phyloP scores from a whole-genome alignment of 2,797 vertebrate genomes.

The Limosa lapponica region DNA sequence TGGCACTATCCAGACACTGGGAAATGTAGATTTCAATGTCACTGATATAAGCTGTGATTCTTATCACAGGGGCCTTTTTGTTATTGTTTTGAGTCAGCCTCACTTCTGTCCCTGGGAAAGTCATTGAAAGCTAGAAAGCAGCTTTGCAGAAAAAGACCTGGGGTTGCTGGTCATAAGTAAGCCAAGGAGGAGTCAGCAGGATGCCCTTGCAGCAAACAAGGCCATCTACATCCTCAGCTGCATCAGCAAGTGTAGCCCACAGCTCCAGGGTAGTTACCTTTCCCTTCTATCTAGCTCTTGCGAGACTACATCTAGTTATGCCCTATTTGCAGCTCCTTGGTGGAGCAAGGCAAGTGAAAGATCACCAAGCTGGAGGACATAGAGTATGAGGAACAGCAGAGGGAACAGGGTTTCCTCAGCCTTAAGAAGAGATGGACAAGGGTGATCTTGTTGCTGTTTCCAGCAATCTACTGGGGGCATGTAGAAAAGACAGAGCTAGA shows the following conservation, averaged over 20 bases:
- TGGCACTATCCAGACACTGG: background rate
- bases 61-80: background rate
- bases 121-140: background rate
- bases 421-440: background rate
- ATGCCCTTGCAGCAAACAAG: background rate
- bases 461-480: background rate
- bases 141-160: background rate
- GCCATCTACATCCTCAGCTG: background rate
- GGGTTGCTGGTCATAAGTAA: background rate
- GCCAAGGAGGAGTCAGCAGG: background rate
- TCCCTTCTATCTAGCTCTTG: background rate
- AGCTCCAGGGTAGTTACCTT: background rate
- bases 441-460: background rate
- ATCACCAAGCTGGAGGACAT: background rate
- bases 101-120: background rate
- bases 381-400: background rate
- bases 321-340: background rate
- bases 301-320: background rate
- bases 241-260: background rate
- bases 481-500: background rate
- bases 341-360: background rate
- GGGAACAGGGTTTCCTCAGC: background rate
- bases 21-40: background rate
- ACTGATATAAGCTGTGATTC: background rate
- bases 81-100: background rate